Conservation (phyloP, 2,888 invertebrate genomes). For the Alloplasta piceator region DNA sequence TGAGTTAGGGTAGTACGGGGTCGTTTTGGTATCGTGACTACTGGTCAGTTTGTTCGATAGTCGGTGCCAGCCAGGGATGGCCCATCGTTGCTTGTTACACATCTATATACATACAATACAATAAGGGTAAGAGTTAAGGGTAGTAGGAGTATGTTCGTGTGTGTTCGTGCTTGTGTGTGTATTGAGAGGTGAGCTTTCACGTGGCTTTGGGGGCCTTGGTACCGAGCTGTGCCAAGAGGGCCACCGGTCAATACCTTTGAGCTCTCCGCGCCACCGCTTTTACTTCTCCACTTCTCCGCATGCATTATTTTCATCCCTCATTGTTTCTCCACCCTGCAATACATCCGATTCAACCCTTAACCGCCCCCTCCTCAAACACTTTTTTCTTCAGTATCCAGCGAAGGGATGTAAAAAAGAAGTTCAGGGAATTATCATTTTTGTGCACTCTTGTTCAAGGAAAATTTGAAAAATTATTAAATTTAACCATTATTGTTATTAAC, state of each 20-base stretch:
- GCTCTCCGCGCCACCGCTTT: slow-evolving; percentile 72
- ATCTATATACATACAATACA: slow-evolving; percentile 40
- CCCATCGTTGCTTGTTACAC: slow-evolving; percentile 65
- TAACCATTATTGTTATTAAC: too few relatives aligned
- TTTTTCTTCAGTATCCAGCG: too few relatives aligned
- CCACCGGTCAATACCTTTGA: slow-evolving; percentile 83
- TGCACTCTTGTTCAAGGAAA: too few relatives aligned
- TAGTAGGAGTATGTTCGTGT: slow-evolving; percentile 20
- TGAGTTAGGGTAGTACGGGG: slow-evolving; percentile 31
- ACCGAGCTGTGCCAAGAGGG: slow-evolving; percentile 82
- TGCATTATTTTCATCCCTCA: slow-evolving; percentile 11
- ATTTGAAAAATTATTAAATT: too few relatives aligned
- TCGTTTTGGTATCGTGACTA: slow-evolving; percentile 82
- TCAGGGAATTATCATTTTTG: too few relatives aligned
- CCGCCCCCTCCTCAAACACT: not conserved
- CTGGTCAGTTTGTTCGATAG: slow-evolving; percentile 84
- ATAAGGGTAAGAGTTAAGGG: slow-evolving; percentile 23
- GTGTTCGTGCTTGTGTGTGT: slow-evolving; percentile 20
- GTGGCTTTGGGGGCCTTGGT: slow-evolving; percentile 79
- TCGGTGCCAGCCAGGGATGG: slow-evolving; percentile 82
- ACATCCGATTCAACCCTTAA: slow-evolving; percentile 61
- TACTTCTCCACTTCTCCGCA: slow-evolving; percentile 40
- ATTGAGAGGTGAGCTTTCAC: slow-evolving; percentile 55
- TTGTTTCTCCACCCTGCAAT: slow-evolving; percentile 42
- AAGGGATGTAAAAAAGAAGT: too few relatives aligned